Conservation (phyloP, 2,113 vertebrate genomes). For the Blennius ocellaris region DNA sequence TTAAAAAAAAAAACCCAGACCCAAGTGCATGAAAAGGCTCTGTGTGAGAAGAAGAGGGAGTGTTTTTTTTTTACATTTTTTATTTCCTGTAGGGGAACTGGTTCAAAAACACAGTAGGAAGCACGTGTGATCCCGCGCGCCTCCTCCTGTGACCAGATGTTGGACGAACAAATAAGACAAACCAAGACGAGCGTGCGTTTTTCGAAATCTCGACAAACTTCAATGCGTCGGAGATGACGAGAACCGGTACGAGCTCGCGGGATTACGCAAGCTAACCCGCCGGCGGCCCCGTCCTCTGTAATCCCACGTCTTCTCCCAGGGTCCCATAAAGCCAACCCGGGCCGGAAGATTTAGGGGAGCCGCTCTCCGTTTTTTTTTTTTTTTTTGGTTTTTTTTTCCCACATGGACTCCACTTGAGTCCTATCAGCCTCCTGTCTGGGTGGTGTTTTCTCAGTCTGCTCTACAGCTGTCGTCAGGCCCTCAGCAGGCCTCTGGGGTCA, state of each 20-base stretch:
- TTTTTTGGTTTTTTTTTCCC: too few relatives aligned
- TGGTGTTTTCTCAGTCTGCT: conserved; percentile 43
- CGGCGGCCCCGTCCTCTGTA: not conserved
- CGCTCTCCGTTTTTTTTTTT: conserved; percentile 16
- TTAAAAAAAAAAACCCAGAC: conserved; percentile 32
- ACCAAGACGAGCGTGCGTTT: not conserved
- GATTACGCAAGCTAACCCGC: too few relatives aligned
- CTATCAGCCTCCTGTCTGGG: conserved; percentile 6
- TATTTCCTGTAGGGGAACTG: too few relatives aligned
- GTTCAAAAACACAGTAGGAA: conserved; percentile 66
- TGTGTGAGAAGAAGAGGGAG: conserved; percentile 24
- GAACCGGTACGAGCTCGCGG: too few relatives aligned
- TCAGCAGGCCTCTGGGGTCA: conserved; percentile 63
- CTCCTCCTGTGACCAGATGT: conserved; percentile 72
- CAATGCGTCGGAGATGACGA: too few relatives aligned
- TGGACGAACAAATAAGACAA: conserved; percentile 17
- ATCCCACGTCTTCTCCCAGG: too few relatives aligned
- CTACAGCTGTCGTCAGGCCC: conserved; percentile 47
- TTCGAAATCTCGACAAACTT: too few relatives aligned
- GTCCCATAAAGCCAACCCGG: too few relatives aligned
- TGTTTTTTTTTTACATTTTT: not conserved
- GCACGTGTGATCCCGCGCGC: conserved; percentile 27
- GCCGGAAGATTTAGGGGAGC: conserved; percentile 3
- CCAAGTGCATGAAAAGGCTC: conserved; percentile 54
- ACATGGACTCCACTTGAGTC: conserved; percentile 19